Percentiles rank a stretch among this genome's conserved stretches.
Conservation (phyloP, 2,113 vertebrate genomes). For the Calonectris borealis region DNA sequence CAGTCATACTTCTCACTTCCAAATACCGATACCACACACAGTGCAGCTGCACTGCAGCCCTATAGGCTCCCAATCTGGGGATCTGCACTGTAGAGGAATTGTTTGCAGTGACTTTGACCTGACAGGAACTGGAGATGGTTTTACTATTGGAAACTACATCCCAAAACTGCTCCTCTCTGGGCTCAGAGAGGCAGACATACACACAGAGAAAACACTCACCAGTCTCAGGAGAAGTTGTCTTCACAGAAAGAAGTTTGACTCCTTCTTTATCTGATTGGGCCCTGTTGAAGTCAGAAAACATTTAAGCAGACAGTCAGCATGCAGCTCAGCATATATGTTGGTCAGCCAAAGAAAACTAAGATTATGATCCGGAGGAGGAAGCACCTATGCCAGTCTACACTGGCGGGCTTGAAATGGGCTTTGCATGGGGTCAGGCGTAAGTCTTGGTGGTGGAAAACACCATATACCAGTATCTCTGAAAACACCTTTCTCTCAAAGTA, state of each 20-base stretch:
- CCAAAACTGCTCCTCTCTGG: neutral
- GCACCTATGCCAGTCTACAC: neutral
- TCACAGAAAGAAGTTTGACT: conserved; percentile 81
- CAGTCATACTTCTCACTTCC: neutral
- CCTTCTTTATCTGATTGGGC: conserved; percentile 77
- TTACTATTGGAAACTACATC: neutral
- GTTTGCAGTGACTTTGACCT: neutral
- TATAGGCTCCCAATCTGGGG: neutral
- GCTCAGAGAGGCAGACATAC: neutral
- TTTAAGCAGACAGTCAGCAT: neutral
- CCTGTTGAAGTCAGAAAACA: conserved; percentile 56
- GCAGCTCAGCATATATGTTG: neutral
- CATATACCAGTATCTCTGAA: neutral
- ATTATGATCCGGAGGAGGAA: neutral
- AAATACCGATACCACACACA: neutral
- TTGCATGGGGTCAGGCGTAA: neutral
- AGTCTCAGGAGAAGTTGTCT: conserved; percentile 74
- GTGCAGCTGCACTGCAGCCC: neutral
- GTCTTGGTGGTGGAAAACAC: neutral
- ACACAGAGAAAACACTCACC: conserved; percentile 62
- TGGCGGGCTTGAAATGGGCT: neutral
- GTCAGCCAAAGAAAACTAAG: neutral
- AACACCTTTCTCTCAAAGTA: neutral
- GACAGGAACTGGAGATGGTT: neutral
- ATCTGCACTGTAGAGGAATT: neutral